Percentiles rank a stretch among this genome's conserved stretches.
Evolutionary conservation across 2,797 vertebrate species (phyloP).

Genomic region (Gastrophryne carolinensis): DNA sequence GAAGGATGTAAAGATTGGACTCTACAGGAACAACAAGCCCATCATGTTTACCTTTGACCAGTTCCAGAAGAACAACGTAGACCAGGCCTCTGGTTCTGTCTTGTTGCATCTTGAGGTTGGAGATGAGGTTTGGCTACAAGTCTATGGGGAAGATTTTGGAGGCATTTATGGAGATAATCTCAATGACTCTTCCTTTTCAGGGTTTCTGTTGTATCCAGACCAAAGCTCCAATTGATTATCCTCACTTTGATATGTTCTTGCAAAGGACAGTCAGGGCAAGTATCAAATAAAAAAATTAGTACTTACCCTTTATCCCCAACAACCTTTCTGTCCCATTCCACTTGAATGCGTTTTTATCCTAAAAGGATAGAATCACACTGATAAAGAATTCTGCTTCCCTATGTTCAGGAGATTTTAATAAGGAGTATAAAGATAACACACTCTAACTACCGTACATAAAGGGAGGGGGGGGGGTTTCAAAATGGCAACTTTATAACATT

Average conservation of each 20-base stretch:
- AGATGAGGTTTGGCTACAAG: slow-evolving; percentile 79
- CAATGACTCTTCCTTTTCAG: slow-evolving; percentile 76
- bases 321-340: too few relatives aligned
- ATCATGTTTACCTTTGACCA: slow-evolving; percentile 75
- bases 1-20: slow-evolving; percentile 72
- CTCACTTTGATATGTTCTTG: background rate
- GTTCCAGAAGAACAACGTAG: slow-evolving; percentile 71
- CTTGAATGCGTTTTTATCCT: too few relatives aligned
- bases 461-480: too few relatives aligned
- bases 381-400: too few relatives aligned
- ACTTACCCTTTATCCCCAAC: too few relatives aligned
- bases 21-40: slow-evolving; percentile 72
- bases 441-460: too few relatives aligned
- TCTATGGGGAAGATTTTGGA: slow-evolving; percentile 65
- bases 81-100: slow-evolving; percentile 71
- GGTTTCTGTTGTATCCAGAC: slow-evolving; percentile 76
- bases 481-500: too few relatives aligned
- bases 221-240: background rate
- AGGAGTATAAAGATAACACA: too few relatives aligned
- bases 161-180: slow-evolving; percentile 74
- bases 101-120: slow-evolving; percentile 68
- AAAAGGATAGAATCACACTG: too few relatives aligned
- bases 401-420: too few relatives aligned
- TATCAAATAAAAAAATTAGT: too few relatives aligned
- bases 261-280: too few relatives aligned